These are phyloP conservation scores for Oreochromis mossambicus DNA, from an alignment of 2,797 vertebrate species.

Conservation along the genomic window DNA sequence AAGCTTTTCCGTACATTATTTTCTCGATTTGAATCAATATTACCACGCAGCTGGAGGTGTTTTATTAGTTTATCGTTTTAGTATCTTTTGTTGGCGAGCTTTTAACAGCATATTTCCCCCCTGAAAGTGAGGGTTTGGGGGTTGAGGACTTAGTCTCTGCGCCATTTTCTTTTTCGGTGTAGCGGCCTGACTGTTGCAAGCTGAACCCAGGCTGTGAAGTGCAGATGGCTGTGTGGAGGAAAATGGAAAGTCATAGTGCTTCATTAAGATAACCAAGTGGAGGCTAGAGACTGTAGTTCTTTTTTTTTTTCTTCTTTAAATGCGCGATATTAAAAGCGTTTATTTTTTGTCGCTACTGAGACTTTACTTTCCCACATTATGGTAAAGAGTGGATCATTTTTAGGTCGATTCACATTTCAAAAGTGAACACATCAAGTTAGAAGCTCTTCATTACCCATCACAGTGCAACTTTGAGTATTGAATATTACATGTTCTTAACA, in stretches of 20 bases:
- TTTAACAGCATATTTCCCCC: constrained; percentile 47
- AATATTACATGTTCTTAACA: background rate
- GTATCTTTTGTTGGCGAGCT: background rate
- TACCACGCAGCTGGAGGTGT: constrained; percentile 68
- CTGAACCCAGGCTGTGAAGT: constrained; percentile 61
- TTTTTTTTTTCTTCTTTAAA: accelerated
- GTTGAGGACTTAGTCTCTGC: constrained; percentile 99
- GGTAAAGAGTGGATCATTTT: background rate
- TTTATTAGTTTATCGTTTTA: constrained; percentile 56
- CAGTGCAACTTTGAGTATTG: background rate
- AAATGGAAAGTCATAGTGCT: constrained; percentile 23
- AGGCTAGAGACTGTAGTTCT: background rate
- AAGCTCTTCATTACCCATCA: background rate
- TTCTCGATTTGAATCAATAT: background rate
- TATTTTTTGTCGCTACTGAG: background rate
- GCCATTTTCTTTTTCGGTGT: constrained; percentile 98
- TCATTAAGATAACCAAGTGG: background rate
- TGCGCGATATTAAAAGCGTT: background rate
- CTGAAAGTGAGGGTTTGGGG: constrained; percentile 91
- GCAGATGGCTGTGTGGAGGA: constrained; percentile 66
- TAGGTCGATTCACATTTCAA: background rate
- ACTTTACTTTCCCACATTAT: background rate
- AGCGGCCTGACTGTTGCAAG: constrained; percentile 73
- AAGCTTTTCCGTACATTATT: constrained; percentile 57
- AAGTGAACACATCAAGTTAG: background rate